phyloP scores from a whole-genome alignment of 2,888 invertebrate species.

The Papilio protenor region DNA sequence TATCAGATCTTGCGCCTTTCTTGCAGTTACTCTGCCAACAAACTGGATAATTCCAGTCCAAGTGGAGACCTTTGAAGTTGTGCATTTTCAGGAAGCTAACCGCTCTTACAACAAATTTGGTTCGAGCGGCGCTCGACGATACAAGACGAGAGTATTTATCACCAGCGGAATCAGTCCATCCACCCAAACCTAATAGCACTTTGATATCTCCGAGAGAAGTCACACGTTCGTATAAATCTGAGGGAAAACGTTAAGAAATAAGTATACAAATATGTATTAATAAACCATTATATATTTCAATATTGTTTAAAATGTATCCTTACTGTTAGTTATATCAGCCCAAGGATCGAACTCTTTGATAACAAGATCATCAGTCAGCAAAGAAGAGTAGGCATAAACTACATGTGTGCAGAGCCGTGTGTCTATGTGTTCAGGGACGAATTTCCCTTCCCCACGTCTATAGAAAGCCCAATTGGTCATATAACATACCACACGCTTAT shows the following conservation, averaged over 20 bases:
- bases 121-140: conserved; percentile 86
- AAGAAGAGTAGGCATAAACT: conserved; percentile 94
- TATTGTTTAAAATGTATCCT: conserved; percentile 56
- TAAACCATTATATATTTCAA: background rate
- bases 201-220: conserved; percentile 87
- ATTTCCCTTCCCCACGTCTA: conserved; percentile 91
- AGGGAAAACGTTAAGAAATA: conserved; percentile 44
- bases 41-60: conserved; percentile 98
- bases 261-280: background rate
- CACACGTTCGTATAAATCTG: conserved; percentile 91
- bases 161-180: conserved; percentile 96
- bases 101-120: conserved; percentile 88
- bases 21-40: conserved; percentile 97
- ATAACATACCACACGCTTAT: conserved; percentile 90
- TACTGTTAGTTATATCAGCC: conserved; percentile 94
- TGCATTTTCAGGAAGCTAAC: conserved; percentile 89
- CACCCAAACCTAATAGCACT: conserved; percentile 94
- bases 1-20: conserved; percentile 91
- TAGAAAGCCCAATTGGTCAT: conserved; percentile 96
- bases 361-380: conserved; percentile 91
- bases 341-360: conserved; percentile 94
- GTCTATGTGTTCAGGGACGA: conserved; percentile 93
- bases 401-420: conserved; percentile 93
- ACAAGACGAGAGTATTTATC: conserved; percentile 94
- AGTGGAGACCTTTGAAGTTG: conserved; percentile 93